Evolutionary conservation across 92 coral and sea anemone species (phyloP).

Genomic region (Chrysogorgia sp.): DNA sequence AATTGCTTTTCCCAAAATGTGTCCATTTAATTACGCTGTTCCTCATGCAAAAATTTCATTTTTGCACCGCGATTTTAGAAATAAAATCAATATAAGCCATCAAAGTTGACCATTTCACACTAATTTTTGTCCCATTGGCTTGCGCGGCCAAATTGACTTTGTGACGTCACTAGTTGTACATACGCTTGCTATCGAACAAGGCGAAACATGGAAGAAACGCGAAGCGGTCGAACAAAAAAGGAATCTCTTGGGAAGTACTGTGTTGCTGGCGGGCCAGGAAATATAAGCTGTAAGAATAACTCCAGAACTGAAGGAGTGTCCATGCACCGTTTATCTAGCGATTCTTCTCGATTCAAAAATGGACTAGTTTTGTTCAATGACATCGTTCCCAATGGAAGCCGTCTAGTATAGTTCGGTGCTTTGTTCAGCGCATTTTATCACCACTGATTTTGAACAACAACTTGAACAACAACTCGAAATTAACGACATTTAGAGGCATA

Average conservation of each 20-base stretch:
- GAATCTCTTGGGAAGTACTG: conserved; percentile 56
- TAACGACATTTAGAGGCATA: too few relatives aligned
- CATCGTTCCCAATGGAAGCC: conserved; percentile 45
- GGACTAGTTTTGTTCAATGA: conserved; percentile 52
- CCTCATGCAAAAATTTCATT: not conserved
- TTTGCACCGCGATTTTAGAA: not conserved
- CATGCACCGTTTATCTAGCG: conserved; percentile 48
- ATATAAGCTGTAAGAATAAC: conserved; percentile 57
- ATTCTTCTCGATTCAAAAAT: conserved; percentile 21
- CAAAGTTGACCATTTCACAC: not conserved
- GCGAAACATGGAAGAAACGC: not conserved
- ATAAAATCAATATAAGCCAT: not conserved
- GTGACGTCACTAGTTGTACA: not conserved
- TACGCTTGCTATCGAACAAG: not conserved
- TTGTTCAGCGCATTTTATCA: conserved; percentile 49
- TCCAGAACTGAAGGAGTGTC: conserved; percentile 42
- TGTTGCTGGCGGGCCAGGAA: conserved; percentile 64
- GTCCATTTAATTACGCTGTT: not conserved
- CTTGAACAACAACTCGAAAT: conserved; percentile 11
- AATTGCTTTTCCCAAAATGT: not conserved
- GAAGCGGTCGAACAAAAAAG: not conserved
- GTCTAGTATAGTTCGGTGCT: conserved; percentile 33
- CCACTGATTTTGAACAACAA: not conserved
- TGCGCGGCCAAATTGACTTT: not conserved
- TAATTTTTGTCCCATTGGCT: not conserved